phyloP scores from a whole-genome alignment of 2,888 invertebrate species.

The Crocallis elinguaria region DNA sequence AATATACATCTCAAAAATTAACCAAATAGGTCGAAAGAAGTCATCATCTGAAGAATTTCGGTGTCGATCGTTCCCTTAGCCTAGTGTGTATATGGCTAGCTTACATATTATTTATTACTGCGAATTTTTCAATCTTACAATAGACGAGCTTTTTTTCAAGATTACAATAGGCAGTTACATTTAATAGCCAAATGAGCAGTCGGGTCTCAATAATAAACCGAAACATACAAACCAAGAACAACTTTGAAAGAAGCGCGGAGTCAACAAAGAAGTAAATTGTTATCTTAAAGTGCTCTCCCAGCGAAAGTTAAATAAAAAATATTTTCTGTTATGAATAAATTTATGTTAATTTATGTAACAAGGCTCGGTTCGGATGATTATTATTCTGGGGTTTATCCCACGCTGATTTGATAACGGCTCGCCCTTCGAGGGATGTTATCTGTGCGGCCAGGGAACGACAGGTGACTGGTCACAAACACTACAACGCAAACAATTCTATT shows the following conservation, averaged over 20 bases:
- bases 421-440: slow-evolving; percentile 37
- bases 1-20: too few relatives aligned
- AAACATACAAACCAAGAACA: slow-evolving; percentile 16
- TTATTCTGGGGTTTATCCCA: slow-evolving; percentile 54
- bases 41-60: too few relatives aligned
- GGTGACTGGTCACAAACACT: background rate
- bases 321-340: slow-evolving; percentile 49
- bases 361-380: slow-evolving; percentile 45
- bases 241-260: slow-evolving; percentile 13
- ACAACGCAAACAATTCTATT: too few relatives aligned
- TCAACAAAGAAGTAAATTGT: slow-evolving; percentile 33
- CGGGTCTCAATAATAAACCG: slow-evolving; percentile 1
- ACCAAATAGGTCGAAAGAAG: too few relatives aligned
- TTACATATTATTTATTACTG: too few relatives aligned
- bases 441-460: slow-evolving; percentile 12
- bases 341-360: slow-evolving; percentile 55
- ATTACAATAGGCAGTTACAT: too few relatives aligned
- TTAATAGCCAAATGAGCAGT: too few relatives aligned
- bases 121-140: too few relatives aligned
- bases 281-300: slow-evolving; percentile 33
- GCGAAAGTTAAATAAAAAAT: slow-evolving; percentile 45
- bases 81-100: too few relatives aligned
- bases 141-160: too few relatives aligned
- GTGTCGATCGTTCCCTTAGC: too few relatives aligned
- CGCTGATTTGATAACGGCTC: slow-evolving; percentile 54